A percentile compares a stretch with the other conserved stretches of the same genome.
These are phyloP conservation scores for Eueremaeus valkanovi DNA, from an alignment of 2,888 invertebrate genomes.

Conservation along the genomic window DNA sequence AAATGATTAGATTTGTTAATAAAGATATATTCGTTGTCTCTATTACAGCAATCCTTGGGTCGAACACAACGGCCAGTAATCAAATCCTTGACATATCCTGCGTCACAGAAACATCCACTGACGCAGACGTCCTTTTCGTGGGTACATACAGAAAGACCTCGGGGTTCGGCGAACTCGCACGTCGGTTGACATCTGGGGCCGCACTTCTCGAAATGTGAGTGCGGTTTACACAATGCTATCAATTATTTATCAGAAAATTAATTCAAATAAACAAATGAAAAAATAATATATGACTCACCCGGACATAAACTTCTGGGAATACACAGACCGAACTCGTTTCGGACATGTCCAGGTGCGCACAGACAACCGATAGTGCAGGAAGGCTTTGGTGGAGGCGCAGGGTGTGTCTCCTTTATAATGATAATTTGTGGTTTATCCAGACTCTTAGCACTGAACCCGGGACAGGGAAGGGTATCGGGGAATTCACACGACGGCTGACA, in stretches of 20 bases:
- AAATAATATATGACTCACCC: not conserved
- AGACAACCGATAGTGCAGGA: not conserved
- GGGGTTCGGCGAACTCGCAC: conserved; percentile 13
- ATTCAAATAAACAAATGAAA: not conserved
- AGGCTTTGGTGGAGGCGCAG: not conserved
- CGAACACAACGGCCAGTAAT: conserved; percentile 3
- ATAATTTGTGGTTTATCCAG: not conserved
- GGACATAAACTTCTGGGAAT: not conserved
- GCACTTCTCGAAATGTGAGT: conserved; percentile 21
- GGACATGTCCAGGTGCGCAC: not conserved
- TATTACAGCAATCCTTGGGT: conserved; percentile 20
- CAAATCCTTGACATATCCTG: conserved; percentile 19
- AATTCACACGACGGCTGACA: conserved; percentile 20
- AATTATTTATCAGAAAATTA: not conserved
- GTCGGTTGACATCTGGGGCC: conserved; percentile 27
- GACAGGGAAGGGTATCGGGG: conserved; percentile 4
- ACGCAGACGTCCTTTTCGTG: not conserved
- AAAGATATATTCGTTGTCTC: too few relatives aligned
- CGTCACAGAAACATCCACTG: conserved; percentile 24
- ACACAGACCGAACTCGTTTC: not conserved
- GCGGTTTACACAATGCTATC: not conserved
- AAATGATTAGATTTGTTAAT: not conserved
- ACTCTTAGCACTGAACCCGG: not conserved
- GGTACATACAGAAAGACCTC: not conserved
- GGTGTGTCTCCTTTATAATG: not conserved